Conservation (phyloP, 2,113 vertebrate genomes). For the Megaleporinus macrocephalus region DNA sequence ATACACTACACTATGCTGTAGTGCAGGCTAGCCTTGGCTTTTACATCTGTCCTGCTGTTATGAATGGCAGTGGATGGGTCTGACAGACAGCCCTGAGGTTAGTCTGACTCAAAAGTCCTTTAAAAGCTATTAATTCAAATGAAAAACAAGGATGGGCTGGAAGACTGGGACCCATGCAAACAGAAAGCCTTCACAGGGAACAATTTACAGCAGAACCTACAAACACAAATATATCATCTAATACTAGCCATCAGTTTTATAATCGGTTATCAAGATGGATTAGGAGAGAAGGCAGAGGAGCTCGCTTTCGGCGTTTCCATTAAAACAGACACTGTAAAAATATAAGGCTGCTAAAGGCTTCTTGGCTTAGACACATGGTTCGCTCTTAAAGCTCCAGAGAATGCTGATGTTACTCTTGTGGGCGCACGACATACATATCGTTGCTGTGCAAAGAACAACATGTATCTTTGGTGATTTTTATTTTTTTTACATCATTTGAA, state of each 20-base stretch:
- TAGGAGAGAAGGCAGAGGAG: neutral
- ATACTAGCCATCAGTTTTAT: neutral
- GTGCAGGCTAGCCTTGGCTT: neutral
- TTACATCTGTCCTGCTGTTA: neutral
- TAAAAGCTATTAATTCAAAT: constrained; percentile 10
- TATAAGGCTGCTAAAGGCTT: too few relatives aligned
- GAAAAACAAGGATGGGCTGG: neutral
- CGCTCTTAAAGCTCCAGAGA: too few relatives aligned
- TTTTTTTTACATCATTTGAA: too few relatives aligned
- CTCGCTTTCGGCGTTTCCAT: too few relatives aligned
- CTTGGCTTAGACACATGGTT: too few relatives aligned
- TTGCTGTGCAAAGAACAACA: too few relatives aligned
- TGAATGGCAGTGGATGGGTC: neutral
- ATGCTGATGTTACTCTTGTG: too few relatives aligned
- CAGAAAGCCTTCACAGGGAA: neutral
- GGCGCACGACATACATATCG: too few relatives aligned
- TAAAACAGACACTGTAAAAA: too few relatives aligned
- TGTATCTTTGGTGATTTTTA: too few relatives aligned
- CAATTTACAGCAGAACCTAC: neutral
- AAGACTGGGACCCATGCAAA: neutral
- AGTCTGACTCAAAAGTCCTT: neutral
- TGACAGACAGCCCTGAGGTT: neutral
- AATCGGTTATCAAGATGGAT: neutral
- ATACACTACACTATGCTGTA: neutral
- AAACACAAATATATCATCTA: neutral